Conservation (phyloP, 2,797 vertebrate genomes). For the Poecilia wingei region DNA sequence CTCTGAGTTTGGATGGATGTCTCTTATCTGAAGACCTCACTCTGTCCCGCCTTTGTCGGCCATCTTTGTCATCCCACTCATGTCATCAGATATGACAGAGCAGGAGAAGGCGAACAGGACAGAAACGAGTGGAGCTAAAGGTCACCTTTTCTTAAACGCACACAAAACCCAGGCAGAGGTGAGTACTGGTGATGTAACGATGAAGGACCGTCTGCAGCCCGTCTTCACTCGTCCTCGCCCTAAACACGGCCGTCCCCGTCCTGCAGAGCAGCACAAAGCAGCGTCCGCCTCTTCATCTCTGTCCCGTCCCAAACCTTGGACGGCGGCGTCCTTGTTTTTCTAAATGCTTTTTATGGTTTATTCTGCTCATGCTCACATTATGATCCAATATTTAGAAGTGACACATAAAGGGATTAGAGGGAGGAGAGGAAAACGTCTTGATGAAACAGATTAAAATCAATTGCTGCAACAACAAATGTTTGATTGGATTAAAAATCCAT, state of each 20-base stretch:
- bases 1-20: slow-evolving; percentile 36
- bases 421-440: slow-evolving; percentile 35
- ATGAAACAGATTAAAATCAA: slow-evolving; percentile 52
- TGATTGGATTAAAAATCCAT: background rate
- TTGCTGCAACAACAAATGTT: slow-evolving; percentile 5
- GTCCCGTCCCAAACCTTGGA: slow-evolving; percentile 27
- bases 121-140: slow-evolving; percentile 44
- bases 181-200: slow-evolving; percentile 30
- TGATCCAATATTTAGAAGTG: slow-evolving; percentile 48
- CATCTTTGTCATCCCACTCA: slow-evolving; percentile 51
- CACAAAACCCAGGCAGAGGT: slow-evolving; percentile 38
- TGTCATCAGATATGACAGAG: slow-evolving; percentile 47
- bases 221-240: slow-evolving; percentile 7
- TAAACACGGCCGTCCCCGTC: slow-evolving; percentile 20
- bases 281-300: slow-evolving; percentile 44
- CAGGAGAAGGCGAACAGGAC: slow-evolving; percentile 23
- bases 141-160: slow-evolving; percentile 37
- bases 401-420: slow-evolving; percentile 57
- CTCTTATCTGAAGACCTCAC: slow-evolving; percentile 32
- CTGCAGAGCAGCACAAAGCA: slow-evolving; percentile 36
- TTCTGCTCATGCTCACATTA: slow-evolving; percentile 42
- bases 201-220: slow-evolving; percentile 15
- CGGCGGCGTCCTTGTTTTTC: slow-evolving; percentile 41
- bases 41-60: slow-evolving; percentile 59
- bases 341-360: slow-evolving; percentile 29